These are phyloP conservation scores for Oreochromis aureus DNA, from an alignment of 2,113 vertebrate genomes.

Conservation along the genomic window DNA sequence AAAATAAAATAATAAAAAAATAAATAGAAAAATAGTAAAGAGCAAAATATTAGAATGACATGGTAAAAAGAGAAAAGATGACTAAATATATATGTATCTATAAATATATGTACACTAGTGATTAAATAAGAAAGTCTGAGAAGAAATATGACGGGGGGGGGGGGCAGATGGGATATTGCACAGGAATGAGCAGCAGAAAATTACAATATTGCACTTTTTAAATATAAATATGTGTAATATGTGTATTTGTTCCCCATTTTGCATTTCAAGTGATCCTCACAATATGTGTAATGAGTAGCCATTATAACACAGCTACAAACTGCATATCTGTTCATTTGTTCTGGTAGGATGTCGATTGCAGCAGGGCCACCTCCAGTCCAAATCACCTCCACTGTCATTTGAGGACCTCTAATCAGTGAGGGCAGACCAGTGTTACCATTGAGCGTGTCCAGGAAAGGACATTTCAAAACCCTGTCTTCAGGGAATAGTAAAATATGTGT, in stretches of 20 bases:
- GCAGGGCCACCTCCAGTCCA: slow-evolving; percentile 6
- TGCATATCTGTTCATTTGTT: not conserved
- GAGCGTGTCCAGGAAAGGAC: not conserved
- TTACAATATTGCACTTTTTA: too few relatives aligned
- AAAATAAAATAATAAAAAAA: too few relatives aligned
- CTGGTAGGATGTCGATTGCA: slow-evolving; percentile 9
- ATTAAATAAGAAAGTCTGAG: too few relatives aligned
- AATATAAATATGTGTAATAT: too few relatives aligned
- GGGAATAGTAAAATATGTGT: not conserved
- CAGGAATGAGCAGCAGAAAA: too few relatives aligned
- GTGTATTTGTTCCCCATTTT: not conserved
- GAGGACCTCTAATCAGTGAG: slow-evolving; percentile 31
- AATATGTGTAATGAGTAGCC: slow-evolving; percentile 29
- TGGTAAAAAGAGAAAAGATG: too few relatives aligned
- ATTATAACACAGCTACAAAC: not conserved
- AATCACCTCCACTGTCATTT: slow-evolving; percentile 29
- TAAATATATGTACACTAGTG: too few relatives aligned
- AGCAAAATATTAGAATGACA: too few relatives aligned
- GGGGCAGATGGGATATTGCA: too few relatives aligned
- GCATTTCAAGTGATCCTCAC: slow-evolving; percentile 13
- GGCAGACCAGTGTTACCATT: not conserved
- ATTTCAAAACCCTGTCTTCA: not conserved
- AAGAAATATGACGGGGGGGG: too few relatives aligned
- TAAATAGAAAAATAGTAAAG: too few relatives aligned
- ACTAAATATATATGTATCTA: too few relatives aligned